A percentile compares a stretch with the other conserved stretches of the same genome.
Conservation (phyloP, 2,113 vertebrate species). For the Ictalurus punctatus region DNA sequence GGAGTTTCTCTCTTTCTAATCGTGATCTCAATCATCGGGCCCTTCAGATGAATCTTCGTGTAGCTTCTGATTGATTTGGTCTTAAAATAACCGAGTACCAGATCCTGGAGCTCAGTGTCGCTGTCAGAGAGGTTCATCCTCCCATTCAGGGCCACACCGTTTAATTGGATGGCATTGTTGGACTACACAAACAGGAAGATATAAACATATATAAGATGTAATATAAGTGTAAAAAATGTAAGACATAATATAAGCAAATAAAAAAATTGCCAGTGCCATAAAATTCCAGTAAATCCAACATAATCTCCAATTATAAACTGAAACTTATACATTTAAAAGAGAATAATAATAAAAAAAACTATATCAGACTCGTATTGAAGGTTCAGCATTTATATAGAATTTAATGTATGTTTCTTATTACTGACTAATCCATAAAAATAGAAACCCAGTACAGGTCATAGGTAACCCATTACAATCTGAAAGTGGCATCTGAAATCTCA, state of each 20-base stretch:
- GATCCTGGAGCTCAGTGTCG: constrained; percentile 58
- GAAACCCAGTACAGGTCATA: neutral
- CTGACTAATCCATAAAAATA: neutral
- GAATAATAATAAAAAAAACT: neutral
- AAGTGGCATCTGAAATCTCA: too few relatives aligned
- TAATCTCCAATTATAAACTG: neutral
- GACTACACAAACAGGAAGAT: constrained; percentile 56
- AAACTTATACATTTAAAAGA: neutral
- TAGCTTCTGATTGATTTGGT: constrained; percentile 67
- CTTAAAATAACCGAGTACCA: constrained; percentile 52
- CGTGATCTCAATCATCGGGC: constrained; percentile 51
- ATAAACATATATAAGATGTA: neutral
- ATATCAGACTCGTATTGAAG: neutral
- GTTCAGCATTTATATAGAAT: neutral
- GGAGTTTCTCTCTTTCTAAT: constrained; percentile 34
- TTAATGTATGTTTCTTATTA: neutral
- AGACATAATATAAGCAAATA: neutral
- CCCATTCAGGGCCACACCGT: rapidly evolving
- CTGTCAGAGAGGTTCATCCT: constrained; percentile 34
- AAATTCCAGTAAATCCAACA: neutral
- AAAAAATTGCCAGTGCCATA: neutral
- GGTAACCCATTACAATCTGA: too few relatives aligned
- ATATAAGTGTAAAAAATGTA: neutral
- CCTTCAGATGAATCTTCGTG: constrained; percentile 59
- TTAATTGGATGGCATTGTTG: constrained; percentile 65